Conservation (phyloP, 2,113 vertebrate species). For the Phalacrocorax brasilianus region DNA sequence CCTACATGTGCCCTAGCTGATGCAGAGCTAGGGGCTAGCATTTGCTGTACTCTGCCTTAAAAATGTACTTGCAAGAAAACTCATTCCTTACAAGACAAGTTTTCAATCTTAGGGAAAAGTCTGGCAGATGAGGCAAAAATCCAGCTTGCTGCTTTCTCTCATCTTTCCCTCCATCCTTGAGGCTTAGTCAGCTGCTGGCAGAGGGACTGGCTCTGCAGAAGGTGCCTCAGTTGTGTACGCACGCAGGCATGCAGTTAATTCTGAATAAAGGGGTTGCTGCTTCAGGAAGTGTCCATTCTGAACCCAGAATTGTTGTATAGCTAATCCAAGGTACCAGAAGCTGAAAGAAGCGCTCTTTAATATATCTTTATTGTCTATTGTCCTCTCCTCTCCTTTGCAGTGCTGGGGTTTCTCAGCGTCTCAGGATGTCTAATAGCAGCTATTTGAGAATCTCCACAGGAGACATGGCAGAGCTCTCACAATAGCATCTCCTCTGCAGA, state of each 20-base stretch:
- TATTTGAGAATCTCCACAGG: neutral
- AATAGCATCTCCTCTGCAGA: neutral
- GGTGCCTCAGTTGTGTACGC: neutral
- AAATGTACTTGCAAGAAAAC: neutral
- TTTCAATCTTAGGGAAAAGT: neutral
- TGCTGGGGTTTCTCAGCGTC: neutral
- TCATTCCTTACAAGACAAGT: neutral
- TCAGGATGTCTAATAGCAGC: neutral
- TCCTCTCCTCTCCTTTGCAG: neutral
- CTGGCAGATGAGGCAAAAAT: slow-evolving; percentile 1
- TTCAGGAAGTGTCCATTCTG: neutral
- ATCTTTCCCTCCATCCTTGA: neutral
- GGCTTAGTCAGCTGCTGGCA: neutral
- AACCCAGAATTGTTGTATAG: neutral
- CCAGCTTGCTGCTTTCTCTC: neutral
- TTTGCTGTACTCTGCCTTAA: neutral
- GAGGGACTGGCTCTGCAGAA: neutral
- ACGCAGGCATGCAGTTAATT: neutral
- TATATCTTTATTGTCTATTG: neutral
- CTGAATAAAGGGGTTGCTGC: neutral
- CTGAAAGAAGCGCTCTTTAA: neutral
- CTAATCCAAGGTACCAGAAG: neutral
- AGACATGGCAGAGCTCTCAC: neutral
- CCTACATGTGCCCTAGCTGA: neutral
- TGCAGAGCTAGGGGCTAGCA: neutral